phyloP scores from a whole-genome alignment of 2,888 invertebrate genomes.

The Stenoptilia bipunctidactyla region DNA sequence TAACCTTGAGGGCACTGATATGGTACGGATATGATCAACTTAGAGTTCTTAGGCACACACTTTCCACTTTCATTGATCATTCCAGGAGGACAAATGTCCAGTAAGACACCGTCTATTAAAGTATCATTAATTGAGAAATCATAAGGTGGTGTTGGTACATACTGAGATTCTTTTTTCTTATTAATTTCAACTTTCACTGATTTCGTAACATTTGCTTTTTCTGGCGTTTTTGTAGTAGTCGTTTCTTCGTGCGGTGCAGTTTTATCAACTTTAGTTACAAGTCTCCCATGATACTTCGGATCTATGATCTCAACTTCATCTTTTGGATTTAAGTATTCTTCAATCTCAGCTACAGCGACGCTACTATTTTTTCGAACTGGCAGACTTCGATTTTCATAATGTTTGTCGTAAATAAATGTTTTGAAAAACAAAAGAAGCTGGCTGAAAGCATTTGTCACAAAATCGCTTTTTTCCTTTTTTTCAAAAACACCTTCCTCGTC shows the following conservation, averaged over 20 bases:
- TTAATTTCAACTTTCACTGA: constrained; percentile 2
- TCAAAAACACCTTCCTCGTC: constrained; percentile 15
- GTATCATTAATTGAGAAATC: too few species aligned
- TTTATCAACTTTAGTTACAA: constrained; percentile 11
- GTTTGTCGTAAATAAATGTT: constrained; percentile 33
- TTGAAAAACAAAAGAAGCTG: constrained; percentile 36
- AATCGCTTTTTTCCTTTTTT: constrained; percentile 11
- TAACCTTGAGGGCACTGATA: constrained; percentile 47
- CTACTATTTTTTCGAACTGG: not conserved
- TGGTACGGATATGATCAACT: constrained; percentile 42
- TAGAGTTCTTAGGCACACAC: constrained; percentile 28
- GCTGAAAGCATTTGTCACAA: constrained; percentile 31
- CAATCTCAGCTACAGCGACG: too few species aligned
- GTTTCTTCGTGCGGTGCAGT: constrained; percentile 4
- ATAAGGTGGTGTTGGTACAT: too few species aligned
- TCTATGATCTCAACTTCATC: constrained; percentile 46
- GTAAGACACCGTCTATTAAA: too few species aligned
- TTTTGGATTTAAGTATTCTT: constrained; percentile 27
- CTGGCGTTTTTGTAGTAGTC: constrained; percentile 5
- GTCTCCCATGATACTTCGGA: constrained; percentile 38
- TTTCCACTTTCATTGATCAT: constrained; percentile 27
- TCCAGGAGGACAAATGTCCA: constrained; percentile 28
- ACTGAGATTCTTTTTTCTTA: constrained; percentile 1
- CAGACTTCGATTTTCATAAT: not conserved
- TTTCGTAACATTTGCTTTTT: not conserved